These are phyloP conservation scores for Tautogolabrus adspersus DNA, from an alignment of 2,113 vertebrate species.

Conservation along the genomic window DNA sequence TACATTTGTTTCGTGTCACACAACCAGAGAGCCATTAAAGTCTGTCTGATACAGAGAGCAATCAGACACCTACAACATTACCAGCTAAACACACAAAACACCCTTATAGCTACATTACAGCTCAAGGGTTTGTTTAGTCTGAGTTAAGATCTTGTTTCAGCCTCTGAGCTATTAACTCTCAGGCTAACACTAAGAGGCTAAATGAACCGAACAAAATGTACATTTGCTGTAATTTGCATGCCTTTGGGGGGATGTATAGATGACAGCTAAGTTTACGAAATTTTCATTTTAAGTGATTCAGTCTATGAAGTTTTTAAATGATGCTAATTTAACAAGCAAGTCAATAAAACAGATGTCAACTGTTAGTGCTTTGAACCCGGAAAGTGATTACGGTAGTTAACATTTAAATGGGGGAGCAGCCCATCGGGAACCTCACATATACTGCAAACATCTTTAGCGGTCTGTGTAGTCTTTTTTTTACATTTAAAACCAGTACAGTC, in stretches of 20 bases:
- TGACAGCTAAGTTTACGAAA: neutral
- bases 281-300: neutral
- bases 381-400: neutral
- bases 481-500: no score
- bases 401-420: no score
- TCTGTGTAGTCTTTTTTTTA: no score
- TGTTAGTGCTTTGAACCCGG: neutral
- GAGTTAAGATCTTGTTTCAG: constrained; percentile 27
- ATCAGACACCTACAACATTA: neutral
- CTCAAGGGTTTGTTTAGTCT: constrained; percentile 28
- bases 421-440: no score
- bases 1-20: constrained; percentile 15
- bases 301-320: neutral
- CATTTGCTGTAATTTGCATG: constrained; percentile 9
- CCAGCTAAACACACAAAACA: constrained; percentile 3
- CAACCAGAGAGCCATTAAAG: constrained; percentile 2
- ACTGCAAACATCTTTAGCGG: no score
- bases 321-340: neutral
- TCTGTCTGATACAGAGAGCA: constrained; percentile 5
- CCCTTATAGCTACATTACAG: constrained; percentile 3
- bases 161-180: neutral
- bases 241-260: neutral
- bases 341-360: neutral
- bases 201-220: constrained; percentile 16
- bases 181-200: constrained; percentile 16